These are phyloP conservation scores for Rhea pennata DNA, from an alignment of 2,113 vertebrate genomes.

Conservation along the genomic window DNA sequence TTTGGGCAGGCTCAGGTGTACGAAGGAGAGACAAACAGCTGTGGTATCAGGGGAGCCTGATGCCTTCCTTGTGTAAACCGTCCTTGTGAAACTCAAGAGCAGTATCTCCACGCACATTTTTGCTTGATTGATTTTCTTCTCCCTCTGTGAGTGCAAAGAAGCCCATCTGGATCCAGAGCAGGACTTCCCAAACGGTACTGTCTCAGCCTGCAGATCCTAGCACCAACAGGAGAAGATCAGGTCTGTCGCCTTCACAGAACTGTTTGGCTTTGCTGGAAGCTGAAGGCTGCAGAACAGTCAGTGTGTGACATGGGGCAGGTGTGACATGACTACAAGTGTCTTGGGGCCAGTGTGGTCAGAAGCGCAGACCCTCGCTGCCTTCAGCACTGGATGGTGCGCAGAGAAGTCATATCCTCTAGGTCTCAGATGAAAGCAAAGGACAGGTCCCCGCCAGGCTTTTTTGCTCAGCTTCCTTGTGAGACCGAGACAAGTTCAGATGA, in stretches of 20 bases:
- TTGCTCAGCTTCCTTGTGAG: neutral
- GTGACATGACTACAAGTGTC: neutral
- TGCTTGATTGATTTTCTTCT: neutral
- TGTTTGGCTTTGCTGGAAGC: neutral
- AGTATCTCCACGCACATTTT: neutral
- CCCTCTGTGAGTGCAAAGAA: neutral
- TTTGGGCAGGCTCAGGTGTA: neutral
- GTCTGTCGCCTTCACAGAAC: neutral
- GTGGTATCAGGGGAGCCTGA: too few relatives aligned
- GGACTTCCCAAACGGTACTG: neutral
- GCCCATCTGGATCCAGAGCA: neutral
- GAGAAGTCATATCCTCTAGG: rapidly evolving
- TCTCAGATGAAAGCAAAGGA: neutral
- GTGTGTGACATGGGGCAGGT: neutral
- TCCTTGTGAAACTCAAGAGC: neutral
- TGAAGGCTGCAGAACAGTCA: neutral
- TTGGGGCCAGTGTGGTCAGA: neutral
- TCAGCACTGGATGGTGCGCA: neutral
- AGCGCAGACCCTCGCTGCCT: neutral
- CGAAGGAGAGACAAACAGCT: neutral
- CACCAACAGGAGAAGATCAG: neutral
- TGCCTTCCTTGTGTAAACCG: neutral
- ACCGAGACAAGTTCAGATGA: neutral
- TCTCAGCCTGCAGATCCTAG: neutral
- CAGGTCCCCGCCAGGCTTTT: neutral